Conservation (phyloP, 2,113 vertebrate genomes). For the Alaudala cheleensis region DNA sequence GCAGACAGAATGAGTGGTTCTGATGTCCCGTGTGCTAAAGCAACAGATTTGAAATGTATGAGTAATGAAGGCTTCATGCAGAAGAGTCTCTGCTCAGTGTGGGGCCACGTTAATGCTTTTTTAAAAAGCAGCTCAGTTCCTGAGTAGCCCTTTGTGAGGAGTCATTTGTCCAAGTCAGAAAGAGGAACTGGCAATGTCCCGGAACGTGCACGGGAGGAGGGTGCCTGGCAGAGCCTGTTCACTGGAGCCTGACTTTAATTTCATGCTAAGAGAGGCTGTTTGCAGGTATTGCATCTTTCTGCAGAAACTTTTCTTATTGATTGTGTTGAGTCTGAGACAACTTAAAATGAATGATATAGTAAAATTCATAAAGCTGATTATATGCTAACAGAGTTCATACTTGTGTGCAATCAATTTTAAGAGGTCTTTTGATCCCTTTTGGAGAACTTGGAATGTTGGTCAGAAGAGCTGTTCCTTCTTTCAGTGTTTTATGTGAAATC, state of each 20-base stretch:
- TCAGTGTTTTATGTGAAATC: slow-evolving; percentile 5
- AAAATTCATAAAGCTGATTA: slow-evolving; percentile 4
- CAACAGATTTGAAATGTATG: slow-evolving; percentile 51
- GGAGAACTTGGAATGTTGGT: not conserved
- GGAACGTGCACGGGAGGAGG: slow-evolving; percentile 26
- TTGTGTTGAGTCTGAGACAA: slow-evolving; percentile 13
- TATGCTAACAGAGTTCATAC: slow-evolving; percentile 2
- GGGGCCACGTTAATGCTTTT: slow-evolving; percentile 33
- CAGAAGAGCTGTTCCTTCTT: not conserved
- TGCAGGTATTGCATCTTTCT: slow-evolving; percentile 71
- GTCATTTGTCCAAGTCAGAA: slow-evolving; percentile 50
- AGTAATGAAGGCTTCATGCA: slow-evolving; percentile 64
- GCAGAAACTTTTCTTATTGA: not conserved
- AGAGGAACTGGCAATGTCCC: slow-evolving; percentile 66
- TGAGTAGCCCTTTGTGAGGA: slow-evolving; percentile 53
- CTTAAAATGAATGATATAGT: slow-evolving; percentile 38
- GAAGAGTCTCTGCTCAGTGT: slow-evolving; percentile 50
- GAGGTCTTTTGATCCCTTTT: not conserved
- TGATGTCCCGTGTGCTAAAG: slow-evolving; percentile 13
- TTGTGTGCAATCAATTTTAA: slow-evolving; percentile 24
- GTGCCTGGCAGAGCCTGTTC: slow-evolving; percentile 13
- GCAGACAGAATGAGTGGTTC: not conserved
- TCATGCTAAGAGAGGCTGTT: slow-evolving; percentile 70
- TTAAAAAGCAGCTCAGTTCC: slow-evolving; percentile 36
- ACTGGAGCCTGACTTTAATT: slow-evolving; percentile 30